Evolutionary conservation across 2,113 vertebrate genomes (phyloP), one percentile per base, ranked within the genome.

Genomic region (Misgurnus anguillicaudatus): DNA sequence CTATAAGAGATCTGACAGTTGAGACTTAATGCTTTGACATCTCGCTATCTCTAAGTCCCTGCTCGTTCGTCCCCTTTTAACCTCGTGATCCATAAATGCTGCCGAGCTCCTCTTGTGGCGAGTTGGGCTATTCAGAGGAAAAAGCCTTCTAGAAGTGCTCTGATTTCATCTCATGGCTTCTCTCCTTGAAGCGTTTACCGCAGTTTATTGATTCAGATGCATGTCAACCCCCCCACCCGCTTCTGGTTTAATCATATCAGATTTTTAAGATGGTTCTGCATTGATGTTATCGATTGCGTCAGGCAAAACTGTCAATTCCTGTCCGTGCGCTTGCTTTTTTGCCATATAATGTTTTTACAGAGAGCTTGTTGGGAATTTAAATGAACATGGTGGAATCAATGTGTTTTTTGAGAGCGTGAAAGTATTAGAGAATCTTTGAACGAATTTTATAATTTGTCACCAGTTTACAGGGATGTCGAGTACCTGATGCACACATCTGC

Each of bases 171-270:
- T 87, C 71, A 79, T 77, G 83, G 77, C 79, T 61, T 16, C 73
- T 68, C 80, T 58, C 80, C 24, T 81, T 80, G 81, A 83, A 80
- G 83, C 78, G 45, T 84, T 87, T 88, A 86, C 86, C 80, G 53
- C 74, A 78, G 53, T 72, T 74, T 86, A 88, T 89, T 63, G 87
- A 90, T 90, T 82, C 76, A 13, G 76, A 6, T 21, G 3, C 65
- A 63, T 60, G n/a, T 45, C 51, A 57, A 36, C 14, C 21, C 24
- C 45, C 17, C 3, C 9, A 36, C 53, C 39, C 57, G 72, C 83
- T 85, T 77, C 72, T 84, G 84, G 73, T 89, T 89, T 87, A 88
- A 89, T 89, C 84, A 88, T 86, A 86, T 89, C 84, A 89, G 88
- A 84, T 87, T 84, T 81, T 76, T 77, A 87, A 72, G 83, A 80